Percentiles rank a stretch among this genome's conserved stretches.
Evolutionary conservation across 2,113 vertebrate genomes (phyloP).

Genomic region (Oxyruncus cristatus): DNA sequence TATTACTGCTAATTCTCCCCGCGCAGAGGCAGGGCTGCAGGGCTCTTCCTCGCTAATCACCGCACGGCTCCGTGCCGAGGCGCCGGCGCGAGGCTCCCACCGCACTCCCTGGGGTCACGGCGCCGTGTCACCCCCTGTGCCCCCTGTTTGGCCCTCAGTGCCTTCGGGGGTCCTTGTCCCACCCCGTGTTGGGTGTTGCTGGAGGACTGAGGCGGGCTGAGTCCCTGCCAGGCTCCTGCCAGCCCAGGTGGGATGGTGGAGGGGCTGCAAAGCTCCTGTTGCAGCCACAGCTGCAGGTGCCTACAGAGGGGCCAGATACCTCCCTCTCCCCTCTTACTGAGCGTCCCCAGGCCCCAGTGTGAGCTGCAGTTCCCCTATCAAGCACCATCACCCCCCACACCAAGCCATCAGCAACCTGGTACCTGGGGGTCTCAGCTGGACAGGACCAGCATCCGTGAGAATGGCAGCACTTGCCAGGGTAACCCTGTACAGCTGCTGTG

Average conservation of each 20-base stretch:
- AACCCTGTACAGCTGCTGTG: background rate
- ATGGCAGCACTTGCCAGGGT: background rate
- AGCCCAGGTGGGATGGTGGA: accelerated
- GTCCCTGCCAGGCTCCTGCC: background rate
- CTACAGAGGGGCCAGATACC: background rate
- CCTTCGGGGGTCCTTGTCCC: background rate
- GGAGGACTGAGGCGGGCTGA: accelerated
- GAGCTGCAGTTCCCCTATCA: accelerated
- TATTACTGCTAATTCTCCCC: conserved; percentile 47
- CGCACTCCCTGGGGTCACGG: accelerated
- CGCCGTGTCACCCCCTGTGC: accelerated
- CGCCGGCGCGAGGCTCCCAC: accelerated
- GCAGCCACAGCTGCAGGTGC: accelerated
- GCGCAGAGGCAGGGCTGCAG: background rate
- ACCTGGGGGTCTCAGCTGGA: background rate
- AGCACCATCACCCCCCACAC: accelerated
- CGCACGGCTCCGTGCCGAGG: accelerated
- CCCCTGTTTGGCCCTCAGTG: accelerated
- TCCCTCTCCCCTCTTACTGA: accelerated
- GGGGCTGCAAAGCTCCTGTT: background rate
- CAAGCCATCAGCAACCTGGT: background rate
- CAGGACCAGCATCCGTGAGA: background rate
- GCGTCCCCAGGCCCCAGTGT: accelerated
- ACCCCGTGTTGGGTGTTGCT: accelerated
- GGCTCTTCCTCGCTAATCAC: background rate